Conservation (phyloP, 2,797 vertebrate species). For the Xenopus petersii region DNA sequence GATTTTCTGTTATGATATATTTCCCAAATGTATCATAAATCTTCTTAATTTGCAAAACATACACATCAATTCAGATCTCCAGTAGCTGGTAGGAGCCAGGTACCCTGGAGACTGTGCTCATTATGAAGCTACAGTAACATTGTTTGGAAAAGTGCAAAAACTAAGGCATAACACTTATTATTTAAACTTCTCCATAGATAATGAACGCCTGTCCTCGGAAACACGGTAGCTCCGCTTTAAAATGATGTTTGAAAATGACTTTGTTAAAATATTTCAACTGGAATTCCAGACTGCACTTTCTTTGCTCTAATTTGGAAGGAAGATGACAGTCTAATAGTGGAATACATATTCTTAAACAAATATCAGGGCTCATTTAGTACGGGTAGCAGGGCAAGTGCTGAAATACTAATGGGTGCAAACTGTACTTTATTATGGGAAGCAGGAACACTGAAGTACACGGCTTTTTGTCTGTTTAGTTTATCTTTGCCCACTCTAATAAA, state of each 20-base stretch:
- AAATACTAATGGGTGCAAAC: too few relatives aligned
- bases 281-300: too few relatives aligned
- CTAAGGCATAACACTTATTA: constrained; percentile 33
- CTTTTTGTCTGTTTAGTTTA: too few relatives aligned
- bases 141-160: constrained; percentile 37
- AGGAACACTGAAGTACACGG: too few relatives aligned
- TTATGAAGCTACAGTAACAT: constrained; percentile 44
- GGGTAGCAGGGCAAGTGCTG: too few relatives aligned
- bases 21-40: constrained; percentile 49
- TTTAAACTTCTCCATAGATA: constrained; percentile 32
- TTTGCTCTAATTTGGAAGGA: too few relatives aligned
- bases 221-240: background rate
- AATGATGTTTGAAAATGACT: constrained; percentile 14
- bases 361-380: too few relatives aligned
- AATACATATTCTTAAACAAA: too few relatives aligned
- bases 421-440: too few relatives aligned
- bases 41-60: constrained; percentile 50
- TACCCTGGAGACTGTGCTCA: constrained; percentile 45
- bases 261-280: background rate
- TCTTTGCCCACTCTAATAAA: too few relatives aligned
- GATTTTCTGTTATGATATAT: constrained; percentile 48
- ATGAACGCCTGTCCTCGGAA: constrained; percentile 29
- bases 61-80: constrained; percentile 48
- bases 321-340: too few relatives aligned
- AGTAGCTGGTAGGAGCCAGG: constrained; percentile 44